Evolutionary conservation across 2,888 invertebrate genomes (phyloP).

Genomic region (Alloscopus bannaensis): DNA sequence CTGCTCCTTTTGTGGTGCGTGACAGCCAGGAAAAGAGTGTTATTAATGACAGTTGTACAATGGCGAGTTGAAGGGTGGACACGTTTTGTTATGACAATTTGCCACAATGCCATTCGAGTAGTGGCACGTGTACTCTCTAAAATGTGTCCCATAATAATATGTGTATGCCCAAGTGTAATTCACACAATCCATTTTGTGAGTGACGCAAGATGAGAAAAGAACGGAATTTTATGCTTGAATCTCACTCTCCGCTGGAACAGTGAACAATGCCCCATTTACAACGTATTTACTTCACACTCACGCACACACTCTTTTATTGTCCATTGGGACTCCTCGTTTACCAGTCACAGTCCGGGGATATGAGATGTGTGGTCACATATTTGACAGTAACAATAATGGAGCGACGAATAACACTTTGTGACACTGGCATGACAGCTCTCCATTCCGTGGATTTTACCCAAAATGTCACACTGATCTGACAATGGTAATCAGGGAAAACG

Average conservation of each 20-base stretch:
- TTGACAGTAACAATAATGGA: slow-evolving; percentile 8
- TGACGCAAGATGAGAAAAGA: background rate
- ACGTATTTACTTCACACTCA: background rate
- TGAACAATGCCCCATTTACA: too few species aligned
- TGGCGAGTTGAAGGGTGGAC: slow-evolving; percentile 5
- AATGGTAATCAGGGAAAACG: too few species aligned
- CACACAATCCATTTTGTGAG: background rate
- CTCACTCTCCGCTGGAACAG: too few species aligned
- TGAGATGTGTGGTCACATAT: slow-evolving; percentile 10
- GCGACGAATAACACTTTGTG: slow-evolving; percentile 16
- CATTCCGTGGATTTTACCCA: too few species aligned
- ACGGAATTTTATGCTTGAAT: background rate
- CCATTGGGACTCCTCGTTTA: slow-evolving; percentile 5
- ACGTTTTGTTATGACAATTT: slow-evolving; percentile 59
- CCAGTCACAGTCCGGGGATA: too few species aligned
- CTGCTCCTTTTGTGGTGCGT: too few species aligned
- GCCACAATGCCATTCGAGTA: slow-evolving; percentile 51
- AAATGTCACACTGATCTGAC: too few species aligned
- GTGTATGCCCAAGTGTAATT: background rate
- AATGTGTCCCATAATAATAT: too few species aligned
- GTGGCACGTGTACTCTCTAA: slow-evolving; percentile 59
- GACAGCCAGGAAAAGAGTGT: too few species aligned
- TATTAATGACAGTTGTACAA: slow-evolving; percentile 18
- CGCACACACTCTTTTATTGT: slow-evolving; percentile 10
- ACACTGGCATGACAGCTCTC: too few species aligned